These are phyloP conservation scores for Hyperoplus lanceolatus DNA, from an alignment of 2,797 vertebrate genomes.

Conservation along the genomic window DNA sequence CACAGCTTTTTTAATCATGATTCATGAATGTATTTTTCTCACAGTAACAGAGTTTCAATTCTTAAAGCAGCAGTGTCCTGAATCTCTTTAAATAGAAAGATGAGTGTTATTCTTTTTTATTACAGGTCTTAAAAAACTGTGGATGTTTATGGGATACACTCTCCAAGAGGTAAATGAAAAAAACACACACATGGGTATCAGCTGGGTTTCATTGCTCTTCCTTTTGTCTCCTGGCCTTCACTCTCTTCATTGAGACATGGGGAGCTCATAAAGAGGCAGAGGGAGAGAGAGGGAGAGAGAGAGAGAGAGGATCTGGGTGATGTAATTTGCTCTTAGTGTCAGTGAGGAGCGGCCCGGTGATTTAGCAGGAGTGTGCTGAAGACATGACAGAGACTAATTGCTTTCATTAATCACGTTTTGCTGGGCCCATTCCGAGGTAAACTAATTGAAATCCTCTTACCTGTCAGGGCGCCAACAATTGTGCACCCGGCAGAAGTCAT, in stretches of 20 bases:
- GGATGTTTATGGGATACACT: constrained; percentile 56
- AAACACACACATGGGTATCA: constrained; percentile 66
- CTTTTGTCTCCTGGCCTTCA: constrained; percentile 34
- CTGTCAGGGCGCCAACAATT: constrained; percentile 83
- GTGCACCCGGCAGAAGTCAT: constrained; percentile 77
- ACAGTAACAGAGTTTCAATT: constrained; percentile 22
- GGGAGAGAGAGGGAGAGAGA: constrained; percentile 44
- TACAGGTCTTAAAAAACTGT: constrained; percentile 40
- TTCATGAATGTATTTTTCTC: constrained; percentile 32
- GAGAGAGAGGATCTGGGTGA: constrained; percentile 79
- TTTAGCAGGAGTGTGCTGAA: constrained; percentile 83
- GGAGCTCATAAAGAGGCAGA: constrained; percentile 80
- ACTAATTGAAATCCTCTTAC: constrained; percentile 89
- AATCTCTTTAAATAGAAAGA: constrained; percentile 37
- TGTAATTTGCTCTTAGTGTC: constrained; percentile 86
- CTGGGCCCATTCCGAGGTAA: constrained; percentile 83
- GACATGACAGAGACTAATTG: constrained; percentile 91
- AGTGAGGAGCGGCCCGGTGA: constrained; percentile 77
- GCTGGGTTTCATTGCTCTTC: constrained; percentile 53
- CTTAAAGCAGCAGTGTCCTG: neutral
- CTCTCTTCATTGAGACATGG: constrained; percentile 70
- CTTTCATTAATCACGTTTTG: constrained; percentile 89
- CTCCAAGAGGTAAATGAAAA: constrained; percentile 43
- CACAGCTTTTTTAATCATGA: constrained; percentile 25
- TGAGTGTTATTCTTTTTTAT: constrained; percentile 51